Conservation (phyloP, 64 coral and sea anemone species). For the Platygyra sinensis region DNA sequence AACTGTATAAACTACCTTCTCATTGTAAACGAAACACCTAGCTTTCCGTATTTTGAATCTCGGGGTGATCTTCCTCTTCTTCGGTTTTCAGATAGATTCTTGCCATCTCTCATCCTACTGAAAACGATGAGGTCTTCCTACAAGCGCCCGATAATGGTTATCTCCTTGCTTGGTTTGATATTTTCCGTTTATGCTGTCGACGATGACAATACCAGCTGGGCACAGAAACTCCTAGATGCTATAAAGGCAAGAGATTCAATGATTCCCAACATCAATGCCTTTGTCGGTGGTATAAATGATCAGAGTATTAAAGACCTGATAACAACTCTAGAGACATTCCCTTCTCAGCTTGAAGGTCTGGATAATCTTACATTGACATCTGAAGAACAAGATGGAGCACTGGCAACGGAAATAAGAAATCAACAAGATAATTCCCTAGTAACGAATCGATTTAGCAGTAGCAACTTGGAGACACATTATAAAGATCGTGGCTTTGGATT, state of each 20-base stretch:
- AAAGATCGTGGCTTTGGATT: conserved; percentile 15
- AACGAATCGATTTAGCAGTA: not conserved
- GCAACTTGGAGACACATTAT: conserved; percentile 18
- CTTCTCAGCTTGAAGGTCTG: not conserved
- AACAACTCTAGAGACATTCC: not conserved
- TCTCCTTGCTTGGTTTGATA: not conserved
- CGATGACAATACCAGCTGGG: not conserved
- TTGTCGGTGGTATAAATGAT: not conserved
- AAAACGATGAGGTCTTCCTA: not conserved
- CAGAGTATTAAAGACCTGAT: not conserved
- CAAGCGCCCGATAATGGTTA: not conserved
- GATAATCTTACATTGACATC: not conserved
- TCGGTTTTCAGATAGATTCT: too few relatives aligned
- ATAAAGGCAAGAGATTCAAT: not conserved
- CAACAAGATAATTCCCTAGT: not conserved
- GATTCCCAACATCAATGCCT: not conserved
- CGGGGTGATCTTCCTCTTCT: too few relatives aligned
- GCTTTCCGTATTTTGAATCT: too few relatives aligned
- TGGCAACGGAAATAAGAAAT: not conserved
- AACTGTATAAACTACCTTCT: too few relatives aligned
- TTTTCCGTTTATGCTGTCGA: not conserved
- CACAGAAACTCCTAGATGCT: not conserved
- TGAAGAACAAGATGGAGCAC: not conserved
- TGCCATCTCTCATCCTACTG: too few relatives aligned
- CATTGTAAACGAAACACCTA: too few relatives aligned